Evolutionary conservation across 1,140 invertebrate genomes (phyloP).

Genomic region (Globodera ellingtonae): DNA sequence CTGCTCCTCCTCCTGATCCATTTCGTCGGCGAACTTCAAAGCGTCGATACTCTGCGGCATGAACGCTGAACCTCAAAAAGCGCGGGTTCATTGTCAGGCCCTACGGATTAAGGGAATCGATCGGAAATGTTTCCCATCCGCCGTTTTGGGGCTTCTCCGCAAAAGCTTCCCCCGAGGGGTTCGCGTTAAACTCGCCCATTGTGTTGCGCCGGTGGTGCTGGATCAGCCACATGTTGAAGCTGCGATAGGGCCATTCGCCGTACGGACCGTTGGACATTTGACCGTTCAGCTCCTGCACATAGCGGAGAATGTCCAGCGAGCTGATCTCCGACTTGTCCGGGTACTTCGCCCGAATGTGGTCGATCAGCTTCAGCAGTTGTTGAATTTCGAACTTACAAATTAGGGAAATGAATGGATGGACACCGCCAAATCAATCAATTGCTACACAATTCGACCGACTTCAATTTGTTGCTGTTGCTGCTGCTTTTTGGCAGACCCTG

Average conservation of each 20-base stretch:
- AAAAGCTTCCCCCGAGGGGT: no score
- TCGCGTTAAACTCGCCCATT: constrained; percentile 32
- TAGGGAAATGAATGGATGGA: neutral
- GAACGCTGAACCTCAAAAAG: constrained; percentile 41
- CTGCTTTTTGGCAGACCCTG: constrained; percentile 47
- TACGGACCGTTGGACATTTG: constrained; percentile 12
- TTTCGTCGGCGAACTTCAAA: constrained; percentile 62
- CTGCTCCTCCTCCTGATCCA: constrained; percentile 49
- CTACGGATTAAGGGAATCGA: neutral
- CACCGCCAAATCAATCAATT: neutral
- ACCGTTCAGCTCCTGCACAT: constrained; percentile 60
- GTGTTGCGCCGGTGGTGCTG: constrained; percentile 58
- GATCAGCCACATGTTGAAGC: constrained; percentile 50
- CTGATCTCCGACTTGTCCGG: constrained; percentile 63
- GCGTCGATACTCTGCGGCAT: constrained; percentile 64
- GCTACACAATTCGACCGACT: neutral
- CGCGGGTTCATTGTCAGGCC: neutral
- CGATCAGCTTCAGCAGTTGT: constrained; percentile 62
- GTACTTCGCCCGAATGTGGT: constrained; percentile 60
- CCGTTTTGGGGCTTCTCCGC: no score
- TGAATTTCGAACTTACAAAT: constrained; percentile 57
- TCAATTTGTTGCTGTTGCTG: constrained; percentile 54
- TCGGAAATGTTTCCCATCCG: neutral
- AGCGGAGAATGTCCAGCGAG: constrained; percentile 62
- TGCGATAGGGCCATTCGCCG: constrained; percentile 35